Base-by-base conservation (phyloP, 2,888 invertebrate species). In the Beris chalybata region DNA sequence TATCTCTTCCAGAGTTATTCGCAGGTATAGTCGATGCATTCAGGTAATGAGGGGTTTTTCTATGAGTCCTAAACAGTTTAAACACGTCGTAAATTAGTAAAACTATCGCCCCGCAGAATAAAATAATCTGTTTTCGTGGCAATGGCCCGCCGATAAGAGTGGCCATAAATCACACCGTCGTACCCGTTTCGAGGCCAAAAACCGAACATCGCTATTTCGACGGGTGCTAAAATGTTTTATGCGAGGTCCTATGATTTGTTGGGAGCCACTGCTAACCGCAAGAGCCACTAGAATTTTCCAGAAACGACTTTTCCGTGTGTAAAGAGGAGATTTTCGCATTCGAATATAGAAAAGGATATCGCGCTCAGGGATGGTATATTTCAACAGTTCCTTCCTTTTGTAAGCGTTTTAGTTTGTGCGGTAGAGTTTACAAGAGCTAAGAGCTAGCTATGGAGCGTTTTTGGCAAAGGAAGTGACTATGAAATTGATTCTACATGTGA, bases 71-170 rank as follows among this genome's bases (percentile, higher is more conserved):
- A 22, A 44, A 58, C 31, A 47, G 31, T 44, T 58, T 58, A 15
- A 58, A 58, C n/a, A 30, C 30, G 47, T 58, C 58, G 44, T 58
- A 58, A 58, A 47, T 58, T 58, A 58, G 45, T 22, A 47, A 22
- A 45, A 43, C 31, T 43, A 58, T 29, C 47, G 58, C 47, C 22
- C 9, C 29, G 53, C 31, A 47, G 44, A 58, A 58, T 58, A 29
- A 58, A 58, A 58, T 58, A 58, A 58, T 58, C 58, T 58, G 48
- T 58, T 58, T 58, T 58, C 58, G 58, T 58, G 58, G 44, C 53
- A 53, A 30, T 29, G 53, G n/a, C 11, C 38, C 47, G 11, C 47
- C 13, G 58, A 58, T 58, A 58, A 58, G 58, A 30, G 53, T n/a
- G 22, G 7, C 58, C 22, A 58, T 58, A 58, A 58, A 58, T 58